Base-by-base conservation (phyloP, 2,888 invertebrate genomes). In the Anagyrus pseudococci region DNA sequence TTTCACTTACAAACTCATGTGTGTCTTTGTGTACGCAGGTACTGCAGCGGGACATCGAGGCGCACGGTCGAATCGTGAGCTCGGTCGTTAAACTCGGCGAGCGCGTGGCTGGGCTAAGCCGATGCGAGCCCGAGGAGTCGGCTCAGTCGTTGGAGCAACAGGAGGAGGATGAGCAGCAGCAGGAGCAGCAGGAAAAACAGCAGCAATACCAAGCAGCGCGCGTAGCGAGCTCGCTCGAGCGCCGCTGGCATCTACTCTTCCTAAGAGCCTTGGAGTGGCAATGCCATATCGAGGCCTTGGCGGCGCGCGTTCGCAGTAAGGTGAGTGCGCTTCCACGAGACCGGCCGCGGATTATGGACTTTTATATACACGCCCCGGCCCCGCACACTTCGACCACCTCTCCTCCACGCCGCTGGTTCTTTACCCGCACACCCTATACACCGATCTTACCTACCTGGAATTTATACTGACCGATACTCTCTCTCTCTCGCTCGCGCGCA, bases 1-100 rank as follows among this genome's bases (percentile, higher is more conserved):
- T 49, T 56, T 56, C 26, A 1, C 1, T 10, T 8, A 13, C 4
- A 13, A 6, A n/a, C 26, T 20, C 46, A 13, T 7, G 10, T 1
- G 10, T 23, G 13, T 15, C 23, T 58, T 54, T 64, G 56, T 67
- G 61, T 43, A 84, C 84, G 25, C 87, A 96, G 95, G 91, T 91
- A 85, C 89, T 95, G 82, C 94, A 95, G 85, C 88, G 89, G 79
- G 94, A 95, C 85, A 94, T 96, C 83, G 93, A 94, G 87, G 92
- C 93, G 82, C 94, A 92, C 85, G 90, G 91, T 74, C 89, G 91
- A 83, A 90, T 91, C 82, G 92, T 93, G 80, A 87, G 86, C 79
- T 89, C 89, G 64, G 89, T 89, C 83, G 89, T 90, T 82, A 88
- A 88, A 82, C 86, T 89, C 81, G 91, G 89, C 83, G 89, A 85